Evolutionary conservation across 23 tunicate species (phyloP).

Genomic region (Styela plicata): DNA sequence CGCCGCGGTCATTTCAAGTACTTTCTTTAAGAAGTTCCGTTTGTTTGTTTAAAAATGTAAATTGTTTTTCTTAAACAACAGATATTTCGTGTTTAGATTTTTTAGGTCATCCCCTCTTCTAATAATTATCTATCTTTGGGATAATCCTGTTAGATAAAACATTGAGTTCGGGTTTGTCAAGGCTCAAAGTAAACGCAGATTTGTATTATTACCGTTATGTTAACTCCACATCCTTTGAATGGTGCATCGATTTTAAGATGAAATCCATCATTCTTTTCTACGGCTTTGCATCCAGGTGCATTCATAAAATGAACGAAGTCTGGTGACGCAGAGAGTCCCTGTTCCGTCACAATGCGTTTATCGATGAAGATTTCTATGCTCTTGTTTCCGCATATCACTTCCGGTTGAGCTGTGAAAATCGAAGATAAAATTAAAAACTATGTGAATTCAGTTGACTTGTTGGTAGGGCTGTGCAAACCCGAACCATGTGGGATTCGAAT

Average conservation of each 20-base stretch:
- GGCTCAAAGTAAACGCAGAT: too few species aligned
- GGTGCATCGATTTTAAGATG: conserved; percentile 67
- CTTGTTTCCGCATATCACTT: conserved; percentile 53
- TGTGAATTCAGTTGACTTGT: neutral
- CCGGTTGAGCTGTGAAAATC: conserved; percentile 28
- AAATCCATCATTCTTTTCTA: conserved; percentile 24
- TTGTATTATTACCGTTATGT: conserved; percentile 1
- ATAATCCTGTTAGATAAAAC: too few species aligned
- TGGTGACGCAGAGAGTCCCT: conserved; percentile 30
- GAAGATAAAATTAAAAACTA: neutral
- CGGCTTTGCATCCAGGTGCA: conserved; percentile 47
- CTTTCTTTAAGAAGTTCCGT: too few species aligned
- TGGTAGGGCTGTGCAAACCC: too few species aligned
- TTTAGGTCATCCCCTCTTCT: too few species aligned
- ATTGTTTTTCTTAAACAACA: too few species aligned
- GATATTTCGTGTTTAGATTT: too few species aligned
- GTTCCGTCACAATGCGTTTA: conserved; percentile 66
- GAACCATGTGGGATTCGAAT: too few species aligned
- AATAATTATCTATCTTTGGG: too few species aligned
- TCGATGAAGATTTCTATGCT: conserved; percentile 72
- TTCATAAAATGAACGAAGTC: conserved; percentile 50
- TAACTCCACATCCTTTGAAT: conserved; percentile 50
- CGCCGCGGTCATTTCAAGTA: too few species aligned
- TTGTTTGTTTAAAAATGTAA: too few species aligned
- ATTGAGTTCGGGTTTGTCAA: too few species aligned